Conservation (phyloP, 2,113 vertebrate species). For the Mus pahari region DNA sequence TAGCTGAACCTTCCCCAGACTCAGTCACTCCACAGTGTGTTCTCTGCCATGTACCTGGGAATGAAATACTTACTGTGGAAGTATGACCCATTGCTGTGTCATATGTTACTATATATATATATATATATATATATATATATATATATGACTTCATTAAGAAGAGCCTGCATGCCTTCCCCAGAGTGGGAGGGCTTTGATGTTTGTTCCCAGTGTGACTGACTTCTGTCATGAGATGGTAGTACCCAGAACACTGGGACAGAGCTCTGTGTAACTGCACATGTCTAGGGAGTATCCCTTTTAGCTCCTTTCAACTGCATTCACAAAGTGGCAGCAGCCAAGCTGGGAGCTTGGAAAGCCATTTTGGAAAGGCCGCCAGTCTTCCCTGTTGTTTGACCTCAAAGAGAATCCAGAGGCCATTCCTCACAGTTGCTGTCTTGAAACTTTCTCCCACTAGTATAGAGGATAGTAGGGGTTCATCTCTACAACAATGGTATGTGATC, state of each 20-base stretch:
- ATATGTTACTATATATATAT: too few relatives aligned
- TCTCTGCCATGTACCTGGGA: slow-evolving; percentile 92
- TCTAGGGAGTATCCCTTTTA: slow-evolving; percentile 89
- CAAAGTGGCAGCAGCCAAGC: slow-evolving; percentile 90
- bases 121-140: too few relatives aligned
- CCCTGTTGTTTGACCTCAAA: slow-evolving; percentile 93
- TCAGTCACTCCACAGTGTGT: slow-evolving; percentile 93
- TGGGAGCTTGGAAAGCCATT: slow-evolving; percentile 93
- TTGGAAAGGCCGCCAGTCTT: slow-evolving; percentile 91
- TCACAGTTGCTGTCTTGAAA: slow-evolving; percentile 88
- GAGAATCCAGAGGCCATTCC: slow-evolving; percentile 89
- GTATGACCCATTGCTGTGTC: slow-evolving; percentile 92
- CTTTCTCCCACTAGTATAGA: slow-evolving; percentile 80
- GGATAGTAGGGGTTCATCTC: slow-evolving; percentile 83
- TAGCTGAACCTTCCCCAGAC: slow-evolving; percentile 94
- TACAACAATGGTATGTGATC: slow-evolving; percentile 87
- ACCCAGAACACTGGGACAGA: slow-evolving; percentile 90
- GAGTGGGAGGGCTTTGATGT: slow-evolving; percentile 90
- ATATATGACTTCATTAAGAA: slow-evolving; percentile 91
- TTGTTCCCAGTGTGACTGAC: slow-evolving; percentile 90
- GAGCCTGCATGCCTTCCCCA: slow-evolving; percentile 84
- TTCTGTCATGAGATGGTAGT: slow-evolving; percentile 91
- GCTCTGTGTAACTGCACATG: slow-evolving; percentile 91
- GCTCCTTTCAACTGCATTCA: slow-evolving; percentile 90
- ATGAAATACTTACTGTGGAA: slow-evolving; percentile 94